These are phyloP conservation scores for Wasmannia auropunctata DNA, from an alignment of 1,140 invertebrate genomes.

Conservation along the genomic window DNA sequence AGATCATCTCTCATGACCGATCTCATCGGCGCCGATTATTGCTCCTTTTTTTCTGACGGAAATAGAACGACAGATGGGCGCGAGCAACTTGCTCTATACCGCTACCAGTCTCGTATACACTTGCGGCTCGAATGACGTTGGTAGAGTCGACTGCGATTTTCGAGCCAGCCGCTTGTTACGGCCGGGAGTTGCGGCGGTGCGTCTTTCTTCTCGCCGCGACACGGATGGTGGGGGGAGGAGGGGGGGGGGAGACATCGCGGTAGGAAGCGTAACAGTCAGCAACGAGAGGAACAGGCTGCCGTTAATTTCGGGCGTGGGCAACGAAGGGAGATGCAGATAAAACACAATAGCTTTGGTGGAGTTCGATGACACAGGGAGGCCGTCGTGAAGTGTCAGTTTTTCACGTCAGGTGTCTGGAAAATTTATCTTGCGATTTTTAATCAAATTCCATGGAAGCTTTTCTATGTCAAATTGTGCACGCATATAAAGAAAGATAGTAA, in stretches of 20 bases:
- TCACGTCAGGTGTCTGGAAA: neutral
- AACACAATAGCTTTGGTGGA: neutral
- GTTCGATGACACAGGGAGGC: neutral
- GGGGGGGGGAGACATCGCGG: neutral
- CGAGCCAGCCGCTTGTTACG: neutral
- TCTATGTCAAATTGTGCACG: neutral
- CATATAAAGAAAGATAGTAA: neutral
- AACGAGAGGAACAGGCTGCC: conserved; percentile 5
- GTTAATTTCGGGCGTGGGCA: conserved; percentile 44
- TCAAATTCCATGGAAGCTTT: neutral
- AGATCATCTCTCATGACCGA: neutral
- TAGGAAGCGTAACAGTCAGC: conserved; percentile 30
- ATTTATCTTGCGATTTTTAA: neutral
- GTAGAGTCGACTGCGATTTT: neutral
- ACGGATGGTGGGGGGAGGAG: conserved; percentile 5
- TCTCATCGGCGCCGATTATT: neutral
- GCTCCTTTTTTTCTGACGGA: neutral
- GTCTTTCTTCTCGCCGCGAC: conserved; percentile 49
- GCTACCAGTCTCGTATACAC: neutral
- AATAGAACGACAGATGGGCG: neutral
- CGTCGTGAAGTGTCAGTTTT: neutral
- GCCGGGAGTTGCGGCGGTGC: neutral
- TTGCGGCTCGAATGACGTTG: neutral
- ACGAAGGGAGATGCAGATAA: neutral
- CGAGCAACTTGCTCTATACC: neutral